Evolutionary conservation across 2,888 invertebrate genomes (phyloP).

Genomic region (Sarcophaga carnaria): DNA sequence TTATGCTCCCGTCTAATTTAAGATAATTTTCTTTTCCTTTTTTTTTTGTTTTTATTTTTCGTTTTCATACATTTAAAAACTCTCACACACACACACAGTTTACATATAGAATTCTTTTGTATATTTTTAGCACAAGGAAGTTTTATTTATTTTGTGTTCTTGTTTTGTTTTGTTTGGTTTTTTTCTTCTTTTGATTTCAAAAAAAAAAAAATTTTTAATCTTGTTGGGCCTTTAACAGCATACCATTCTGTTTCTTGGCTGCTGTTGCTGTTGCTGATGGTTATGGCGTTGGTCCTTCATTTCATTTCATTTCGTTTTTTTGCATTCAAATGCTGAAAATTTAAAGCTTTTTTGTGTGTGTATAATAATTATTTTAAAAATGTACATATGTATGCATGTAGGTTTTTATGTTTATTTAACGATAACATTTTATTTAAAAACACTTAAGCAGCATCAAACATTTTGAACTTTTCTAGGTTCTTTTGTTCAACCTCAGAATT

Average conservation of each 20-base stretch:
- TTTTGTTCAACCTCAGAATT: background rate
- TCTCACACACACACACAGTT: conserved; percentile 16
- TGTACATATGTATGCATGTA: conserved; percentile 10
- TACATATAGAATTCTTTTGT: conserved; percentile 10
- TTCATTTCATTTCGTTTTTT: background rate
- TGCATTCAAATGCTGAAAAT: conserved; percentile 38
- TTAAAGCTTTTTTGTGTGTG: background rate
- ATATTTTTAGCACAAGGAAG: conserved; percentile 66
- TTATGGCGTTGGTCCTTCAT: conserved; percentile 16
- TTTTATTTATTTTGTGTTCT: conserved; percentile 39
- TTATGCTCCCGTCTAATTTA: conserved; percentile 24
- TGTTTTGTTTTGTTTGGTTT: conserved; percentile 10
- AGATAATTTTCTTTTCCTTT: conserved; percentile 17
- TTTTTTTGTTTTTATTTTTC: background rate
- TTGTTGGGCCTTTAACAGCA: conserved; percentile 30
- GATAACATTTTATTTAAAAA: conserved; percentile 43
- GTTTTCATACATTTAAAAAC: conserved; percentile 17
- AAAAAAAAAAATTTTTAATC: too few species aligned
- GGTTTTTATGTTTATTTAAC: conserved; percentile 14
- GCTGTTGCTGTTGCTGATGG: conserved; percentile 24
- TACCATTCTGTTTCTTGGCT: conserved; percentile 20
- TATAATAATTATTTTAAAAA: conserved; percentile 1
- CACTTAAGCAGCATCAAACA: conserved; percentile 23
- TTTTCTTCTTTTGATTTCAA: background rate
- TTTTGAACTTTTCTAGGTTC: background rate